These are phyloP conservation scores for Vidua macroura DNA, from an alignment of 2,113 vertebrate species.

Conservation along the genomic window DNA sequence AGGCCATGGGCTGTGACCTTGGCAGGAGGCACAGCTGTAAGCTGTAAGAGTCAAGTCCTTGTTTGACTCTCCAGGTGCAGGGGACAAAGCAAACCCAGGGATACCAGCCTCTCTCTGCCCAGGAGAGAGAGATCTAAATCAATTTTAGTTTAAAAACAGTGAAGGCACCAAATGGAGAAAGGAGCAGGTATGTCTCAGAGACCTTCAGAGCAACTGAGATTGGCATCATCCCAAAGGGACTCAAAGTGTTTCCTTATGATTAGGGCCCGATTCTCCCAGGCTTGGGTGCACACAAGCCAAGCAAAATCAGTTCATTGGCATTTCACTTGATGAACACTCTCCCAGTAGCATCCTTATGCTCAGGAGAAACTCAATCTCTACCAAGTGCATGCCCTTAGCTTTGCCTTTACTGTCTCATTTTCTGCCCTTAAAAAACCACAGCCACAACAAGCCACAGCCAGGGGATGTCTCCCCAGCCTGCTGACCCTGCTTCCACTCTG, in stretches of 20 bases:
- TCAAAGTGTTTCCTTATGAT: not conserved
- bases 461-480: not conserved
- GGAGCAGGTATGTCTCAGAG: not conserved
- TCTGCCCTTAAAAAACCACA: not conserved
- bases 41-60: too few relatives aligned
- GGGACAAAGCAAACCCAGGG: not conserved
- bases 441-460: too few relatives aligned
- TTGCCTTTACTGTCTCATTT: not conserved
- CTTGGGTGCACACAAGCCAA: not conserved
- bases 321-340: not conserved
- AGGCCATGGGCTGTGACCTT: fast-evolving
- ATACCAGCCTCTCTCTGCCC: not conserved
- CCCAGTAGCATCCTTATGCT: not conserved
- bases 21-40: not conserved
- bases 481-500: fast-evolving
- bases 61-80: not conserved
- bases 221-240: not conserved
- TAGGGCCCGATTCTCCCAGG: not conserved
- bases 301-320: not conserved
- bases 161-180: not conserved
- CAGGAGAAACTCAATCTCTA: fast-evolving
- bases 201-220: not conserved
- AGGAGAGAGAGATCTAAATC: not conserved
- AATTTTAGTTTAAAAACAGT: not conserved
- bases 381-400: not conserved